phyloP scores from a whole-genome alignment of 2,797 vertebrate species.

The Sebastolobus alascanus region DNA sequence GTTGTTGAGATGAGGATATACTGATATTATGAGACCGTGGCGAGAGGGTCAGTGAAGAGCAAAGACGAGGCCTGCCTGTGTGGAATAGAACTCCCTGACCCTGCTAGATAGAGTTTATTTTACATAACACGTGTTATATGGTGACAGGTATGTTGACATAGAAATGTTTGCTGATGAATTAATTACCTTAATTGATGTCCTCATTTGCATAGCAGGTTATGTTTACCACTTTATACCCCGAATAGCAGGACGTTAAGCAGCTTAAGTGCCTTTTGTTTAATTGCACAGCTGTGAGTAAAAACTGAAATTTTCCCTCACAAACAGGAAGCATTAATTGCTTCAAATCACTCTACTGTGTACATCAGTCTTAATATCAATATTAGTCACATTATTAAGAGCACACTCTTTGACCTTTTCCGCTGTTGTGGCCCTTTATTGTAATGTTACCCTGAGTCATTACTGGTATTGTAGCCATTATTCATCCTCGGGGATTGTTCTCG shows the following conservation, averaged over 20 bases:
- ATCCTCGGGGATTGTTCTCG: constrained; percentile 55
- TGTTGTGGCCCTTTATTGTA: constrained; percentile 48
- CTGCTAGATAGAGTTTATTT: neutral
- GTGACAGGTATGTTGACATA: constrained; percentile 22
- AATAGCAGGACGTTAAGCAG: constrained; percentile 57
- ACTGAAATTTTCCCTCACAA: constrained; percentile 32
- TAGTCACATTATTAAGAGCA: constrained; percentile 56
- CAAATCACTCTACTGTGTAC: constrained; percentile 38
- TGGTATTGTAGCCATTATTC: constrained; percentile 62
- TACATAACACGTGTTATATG: neutral
- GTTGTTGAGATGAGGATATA: constrained; percentile 10
- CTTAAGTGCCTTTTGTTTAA: constrained; percentile 62
- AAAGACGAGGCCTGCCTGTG: neutral
- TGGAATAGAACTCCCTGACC: neutral
- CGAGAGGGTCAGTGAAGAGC: neutral
- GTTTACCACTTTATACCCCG: constrained; percentile 40
- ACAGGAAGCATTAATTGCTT: constrained; percentile 45
- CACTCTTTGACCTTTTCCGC: constrained; percentile 49
- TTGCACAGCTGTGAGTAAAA: constrained; percentile 64
- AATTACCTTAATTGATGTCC: constrained; percentile 41
- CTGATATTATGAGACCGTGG: neutral
- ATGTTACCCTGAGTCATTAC: constrained; percentile 65
- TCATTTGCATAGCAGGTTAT: constrained; percentile 57
- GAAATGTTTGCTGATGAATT: constrained; percentile 47
- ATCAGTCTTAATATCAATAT: constrained; percentile 53